These are phyloP conservation scores for Dromaius novaehollandiae DNA, from an alignment of 2,113 vertebrate species.

Conservation along the genomic window DNA sequence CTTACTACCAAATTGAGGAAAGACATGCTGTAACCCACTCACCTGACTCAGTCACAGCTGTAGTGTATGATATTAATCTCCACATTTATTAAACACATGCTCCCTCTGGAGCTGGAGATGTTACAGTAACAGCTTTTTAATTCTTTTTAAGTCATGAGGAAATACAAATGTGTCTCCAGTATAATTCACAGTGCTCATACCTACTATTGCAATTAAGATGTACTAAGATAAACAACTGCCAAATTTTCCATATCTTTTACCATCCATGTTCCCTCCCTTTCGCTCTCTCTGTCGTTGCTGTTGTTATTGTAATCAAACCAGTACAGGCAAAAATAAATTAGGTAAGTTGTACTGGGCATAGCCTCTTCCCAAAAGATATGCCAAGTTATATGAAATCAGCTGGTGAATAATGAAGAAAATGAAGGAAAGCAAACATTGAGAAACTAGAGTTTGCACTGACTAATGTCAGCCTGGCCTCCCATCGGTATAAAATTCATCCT, in stretches of 20 bases:
- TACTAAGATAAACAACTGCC: background rate
- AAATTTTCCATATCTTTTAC: background rate
- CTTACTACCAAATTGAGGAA: background rate
- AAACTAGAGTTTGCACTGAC: background rate
- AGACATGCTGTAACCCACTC: background rate
- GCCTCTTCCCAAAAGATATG: background rate
- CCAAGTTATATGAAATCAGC: background rate
- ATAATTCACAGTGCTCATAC: background rate
- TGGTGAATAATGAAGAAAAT: background rate
- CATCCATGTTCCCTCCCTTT: background rate
- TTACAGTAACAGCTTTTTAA: conserved; percentile 33
- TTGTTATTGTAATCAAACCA: background rate
- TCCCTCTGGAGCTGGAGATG: conserved; percentile 55
- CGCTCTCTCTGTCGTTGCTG: background rate
- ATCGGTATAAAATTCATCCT: background rate
- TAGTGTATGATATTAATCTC: background rate
- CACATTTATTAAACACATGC: conserved; percentile 57
- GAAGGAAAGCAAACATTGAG: background rate
- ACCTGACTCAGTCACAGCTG: background rate
- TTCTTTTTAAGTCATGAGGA: background rate
- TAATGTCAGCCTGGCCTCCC: background rate
- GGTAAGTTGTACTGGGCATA: background rate
- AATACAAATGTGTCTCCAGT: background rate
- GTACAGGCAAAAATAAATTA: background rate
- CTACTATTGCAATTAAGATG: background rate